A percentile compares a stretch with the other conserved stretches of the same genome.
Evolutionary conservation across 2,888 invertebrate genomes (phyloP).

Genomic region (Ametastegia equiseti): DNA sequence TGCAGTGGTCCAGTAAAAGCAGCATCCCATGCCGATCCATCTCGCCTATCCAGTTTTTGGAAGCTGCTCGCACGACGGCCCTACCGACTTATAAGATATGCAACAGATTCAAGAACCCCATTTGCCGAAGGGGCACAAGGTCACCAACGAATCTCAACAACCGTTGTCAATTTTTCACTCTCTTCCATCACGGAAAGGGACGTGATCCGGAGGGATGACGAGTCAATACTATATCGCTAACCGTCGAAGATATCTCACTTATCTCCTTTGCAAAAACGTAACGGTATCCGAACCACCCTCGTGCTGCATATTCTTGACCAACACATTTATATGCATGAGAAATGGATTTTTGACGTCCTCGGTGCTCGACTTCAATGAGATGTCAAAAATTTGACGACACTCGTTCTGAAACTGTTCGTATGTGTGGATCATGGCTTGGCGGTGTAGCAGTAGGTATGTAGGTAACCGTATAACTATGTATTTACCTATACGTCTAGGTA

Average conservation of each 20-base stretch:
- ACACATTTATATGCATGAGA: background rate
- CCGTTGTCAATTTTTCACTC: conserved; percentile 56
- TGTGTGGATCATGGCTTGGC: no score
- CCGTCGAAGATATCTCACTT: background rate
- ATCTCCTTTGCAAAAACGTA: background rate
- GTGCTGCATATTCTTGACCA: background rate
- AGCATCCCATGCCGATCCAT: background rate
- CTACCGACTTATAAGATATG: conserved; percentile 57
- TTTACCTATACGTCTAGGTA: background rate
- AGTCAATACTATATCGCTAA: conserved; percentile 11
- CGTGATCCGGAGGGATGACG: conserved; percentile 10
- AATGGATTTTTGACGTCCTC: background rate
- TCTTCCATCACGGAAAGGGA: conserved; percentile 2
- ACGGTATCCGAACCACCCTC: background rate
- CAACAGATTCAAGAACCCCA: conserved; percentile 57
- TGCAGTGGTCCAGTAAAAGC: conserved; percentile 30
- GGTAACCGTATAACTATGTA: background rate
- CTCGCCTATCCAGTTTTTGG: conserved; percentile 66
- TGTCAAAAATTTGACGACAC: background rate
- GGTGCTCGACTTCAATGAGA: background rate
- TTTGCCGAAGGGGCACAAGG: conserved; percentile 55
- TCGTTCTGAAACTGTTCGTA: background rate
- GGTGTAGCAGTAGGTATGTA: background rate
- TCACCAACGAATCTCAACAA: conserved; percentile 60
- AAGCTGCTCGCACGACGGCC: conserved; percentile 66